These are phyloP conservation scores for Mormyrops attenuatus DNA, from an alignment of 2,797 vertebrate genomes.

Conservation along the genomic window DNA sequence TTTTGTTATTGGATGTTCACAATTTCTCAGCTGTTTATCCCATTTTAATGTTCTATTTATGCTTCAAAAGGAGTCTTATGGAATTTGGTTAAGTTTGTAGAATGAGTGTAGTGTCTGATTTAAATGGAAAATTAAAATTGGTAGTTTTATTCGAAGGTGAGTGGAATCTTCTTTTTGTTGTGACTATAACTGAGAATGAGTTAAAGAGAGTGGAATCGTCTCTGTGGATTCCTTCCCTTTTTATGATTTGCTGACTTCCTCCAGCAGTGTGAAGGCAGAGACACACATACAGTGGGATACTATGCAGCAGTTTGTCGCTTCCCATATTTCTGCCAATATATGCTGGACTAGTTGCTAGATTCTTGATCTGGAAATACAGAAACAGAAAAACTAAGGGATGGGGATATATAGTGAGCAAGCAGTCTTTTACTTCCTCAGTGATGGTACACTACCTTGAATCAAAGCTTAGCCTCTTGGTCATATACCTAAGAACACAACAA, in stretches of 20 bases:
- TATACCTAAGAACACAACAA: neutral
- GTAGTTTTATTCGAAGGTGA: conserved; percentile 9
- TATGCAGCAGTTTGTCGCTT: neutral
- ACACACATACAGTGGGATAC: neutral
- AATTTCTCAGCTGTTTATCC: neutral
- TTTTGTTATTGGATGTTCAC: neutral
- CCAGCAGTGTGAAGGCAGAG: neutral
- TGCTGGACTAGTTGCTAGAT: neutral
- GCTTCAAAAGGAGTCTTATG: conserved; percentile 16
- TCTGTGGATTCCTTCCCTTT: neutral
- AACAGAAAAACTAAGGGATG: neutral
- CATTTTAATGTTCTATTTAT: conserved; percentile 22
- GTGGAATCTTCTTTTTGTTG: neutral
- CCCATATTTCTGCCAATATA: neutral
- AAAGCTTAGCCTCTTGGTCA: neutral
- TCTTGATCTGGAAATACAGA: neutral
- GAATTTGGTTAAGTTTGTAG: conserved; percentile 21
- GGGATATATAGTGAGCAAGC: neutral
- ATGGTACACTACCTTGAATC: conserved; percentile 10
- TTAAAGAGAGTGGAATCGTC: neutral
- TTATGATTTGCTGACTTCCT: neutral
- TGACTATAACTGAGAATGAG: neutral
- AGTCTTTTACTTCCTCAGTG: neutral
- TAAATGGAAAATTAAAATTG: neutral
- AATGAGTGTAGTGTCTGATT: conserved; percentile 22